Conservation (phyloP, 2,888 invertebrate genomes). For the Apodemia duryi region DNA sequence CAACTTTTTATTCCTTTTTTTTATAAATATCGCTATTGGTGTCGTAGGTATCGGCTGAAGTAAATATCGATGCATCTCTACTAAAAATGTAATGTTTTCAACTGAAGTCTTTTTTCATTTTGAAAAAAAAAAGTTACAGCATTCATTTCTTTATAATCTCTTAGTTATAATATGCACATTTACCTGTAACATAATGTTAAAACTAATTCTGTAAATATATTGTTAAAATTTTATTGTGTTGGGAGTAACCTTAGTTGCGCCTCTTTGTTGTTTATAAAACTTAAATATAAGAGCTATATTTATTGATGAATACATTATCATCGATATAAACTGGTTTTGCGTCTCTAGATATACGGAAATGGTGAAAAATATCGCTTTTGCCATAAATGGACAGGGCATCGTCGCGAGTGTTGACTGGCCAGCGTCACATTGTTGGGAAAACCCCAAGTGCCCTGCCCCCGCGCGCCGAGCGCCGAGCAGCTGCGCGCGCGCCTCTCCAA, state of each 20-base stretch:
- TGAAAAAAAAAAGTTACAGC: too few species aligned
- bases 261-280: background rate
- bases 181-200: too few species aligned
- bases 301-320: conserved; percentile 4
- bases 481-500: conserved; percentile 28
- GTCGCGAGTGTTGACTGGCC: conserved; percentile 38
- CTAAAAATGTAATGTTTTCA: too few species aligned
- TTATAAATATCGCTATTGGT: too few species aligned
- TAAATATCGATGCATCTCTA: too few species aligned
- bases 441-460: conserved; percentile 50
- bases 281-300: background rate
- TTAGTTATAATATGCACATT: too few species aligned
- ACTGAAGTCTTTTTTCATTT: too few species aligned
- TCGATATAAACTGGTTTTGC: conserved; percentile 14
- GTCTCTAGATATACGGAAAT: conserved; percentile 44
- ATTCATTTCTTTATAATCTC: too few species aligned
- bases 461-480: conserved; percentile 30
- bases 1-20: too few species aligned
- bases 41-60: too few species aligned
- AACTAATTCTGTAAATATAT: too few species aligned
- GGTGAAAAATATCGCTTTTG: conserved; percentile 45
- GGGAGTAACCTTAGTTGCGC: conserved; percentile 7
- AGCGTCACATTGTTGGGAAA: conserved; percentile 70
- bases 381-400: conserved; percentile 59
- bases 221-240: background rate